Evolutionary conservation across 2,888 invertebrate genomes (phyloP), one percentile per base, ranked within the genome.

Genomic region (Caenorhabditis sp.): DNA sequence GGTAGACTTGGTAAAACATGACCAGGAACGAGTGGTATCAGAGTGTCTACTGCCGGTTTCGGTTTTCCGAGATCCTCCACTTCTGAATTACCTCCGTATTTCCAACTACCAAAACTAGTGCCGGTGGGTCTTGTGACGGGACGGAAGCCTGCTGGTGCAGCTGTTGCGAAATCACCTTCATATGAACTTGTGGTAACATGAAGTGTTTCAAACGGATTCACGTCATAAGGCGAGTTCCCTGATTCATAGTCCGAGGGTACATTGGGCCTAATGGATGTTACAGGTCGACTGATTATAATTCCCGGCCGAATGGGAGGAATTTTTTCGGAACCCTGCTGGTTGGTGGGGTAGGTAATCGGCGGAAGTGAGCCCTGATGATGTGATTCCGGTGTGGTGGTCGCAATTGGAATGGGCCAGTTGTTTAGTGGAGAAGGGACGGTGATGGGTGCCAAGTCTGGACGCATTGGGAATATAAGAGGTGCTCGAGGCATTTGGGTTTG

Each of bases 381-480:
- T 41, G 63, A 65, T 35, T 59, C 65, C 58, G 58, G 63, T 52
- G 73, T 59, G 30, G 26, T 65, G 56, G 73, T 73, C 43, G 53
- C 63, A 59, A 73, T 73, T 52, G 65, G 73, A 59, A 73, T 73
- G 7, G 73, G 65, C 73, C 73, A 73, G 50, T 73, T 73, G 65
- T 59, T 73, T 41, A 58, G 56, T 45, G 63, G 58, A 8, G 73
- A 53, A 8, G 63, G 58, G 9, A 55, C 73, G 15, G 73, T 65
- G 58, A 62, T 73, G 35, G 62, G 72, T 37, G 58, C 43, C 72
- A 63, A 59, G 27, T 59, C 70, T 50, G 70, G 70, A 2, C 70
- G 70, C 53, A 45, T 59, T n/a, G 70, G 70, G 11, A 70, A 70
- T 46, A 70, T 53, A 45, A 70, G 70, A 7, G 70, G 70, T 9